phyloP scores from a whole-genome alignment of 2,888 invertebrate genomes.

The Eupithecia abbreviata region DNA sequence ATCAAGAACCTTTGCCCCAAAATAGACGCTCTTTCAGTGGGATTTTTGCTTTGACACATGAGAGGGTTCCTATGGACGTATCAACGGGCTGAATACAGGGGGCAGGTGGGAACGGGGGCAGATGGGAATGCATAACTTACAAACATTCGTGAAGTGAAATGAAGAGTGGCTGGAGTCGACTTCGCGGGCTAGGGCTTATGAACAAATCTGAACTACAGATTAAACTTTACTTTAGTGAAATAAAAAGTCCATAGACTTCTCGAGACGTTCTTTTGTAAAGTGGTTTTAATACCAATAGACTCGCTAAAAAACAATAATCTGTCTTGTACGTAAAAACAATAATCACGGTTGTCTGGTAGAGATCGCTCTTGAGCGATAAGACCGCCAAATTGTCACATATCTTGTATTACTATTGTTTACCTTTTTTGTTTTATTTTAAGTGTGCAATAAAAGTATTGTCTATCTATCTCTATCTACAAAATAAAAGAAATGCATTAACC shows the following conservation, averaged over 20 bases:
- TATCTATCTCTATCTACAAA: too few relatives aligned
- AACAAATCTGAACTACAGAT: not conserved
- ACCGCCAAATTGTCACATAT: too few relatives aligned
- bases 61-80: not conserved
- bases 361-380: too few relatives aligned
- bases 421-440: too few relatives aligned
- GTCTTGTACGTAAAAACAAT: too few relatives aligned
- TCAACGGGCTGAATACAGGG: slow-evolving; percentile 6
- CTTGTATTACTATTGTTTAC: too few relatives aligned
- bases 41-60: slow-evolving; percentile 8
- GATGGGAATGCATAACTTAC: slow-evolving; percentile 4
- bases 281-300: too few relatives aligned
- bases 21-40: not conserved
- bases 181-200: not conserved
- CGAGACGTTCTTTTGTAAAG: not conserved
- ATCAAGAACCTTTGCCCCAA: not conserved
- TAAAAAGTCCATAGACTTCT: not conserved
- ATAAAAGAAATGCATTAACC: too few relatives aligned
- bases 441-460: too few relatives aligned
- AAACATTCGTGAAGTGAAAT: not conserved
- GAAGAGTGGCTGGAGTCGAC: not conserved
- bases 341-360: too few relatives aligned
- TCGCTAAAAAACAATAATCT: too few relatives aligned
- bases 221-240: not conserved
- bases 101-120: not conserved